phyloP scores from a whole-genome alignment of 2,888 invertebrate species.

The Oscheius myriophilus region DNA sequence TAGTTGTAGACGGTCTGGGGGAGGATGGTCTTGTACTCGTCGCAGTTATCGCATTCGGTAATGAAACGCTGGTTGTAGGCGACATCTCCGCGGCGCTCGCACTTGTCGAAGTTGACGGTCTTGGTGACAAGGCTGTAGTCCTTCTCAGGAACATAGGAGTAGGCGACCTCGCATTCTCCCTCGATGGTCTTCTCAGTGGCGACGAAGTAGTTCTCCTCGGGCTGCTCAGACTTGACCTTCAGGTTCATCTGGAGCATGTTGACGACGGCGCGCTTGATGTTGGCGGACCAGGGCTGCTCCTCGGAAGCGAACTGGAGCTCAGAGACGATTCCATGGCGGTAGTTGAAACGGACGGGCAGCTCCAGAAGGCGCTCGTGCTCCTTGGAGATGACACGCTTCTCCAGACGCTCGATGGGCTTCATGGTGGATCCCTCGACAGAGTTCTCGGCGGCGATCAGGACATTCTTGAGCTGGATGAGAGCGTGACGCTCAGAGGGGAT shows the following conservation, averaged over 20 bases:
- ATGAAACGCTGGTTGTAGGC: conserved; percentile 40
- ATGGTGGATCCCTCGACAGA: conserved; percentile 1
- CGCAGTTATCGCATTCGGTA: conserved; percentile 45
- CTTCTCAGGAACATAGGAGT: conserved; percentile 37
- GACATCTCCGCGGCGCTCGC: conserved; percentile 65
- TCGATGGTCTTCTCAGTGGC: conserved; percentile 34
- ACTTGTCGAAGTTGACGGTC: conserved; percentile 72
- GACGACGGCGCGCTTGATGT: conserved; percentile 65
- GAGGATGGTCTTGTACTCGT: conserved; percentile 37
- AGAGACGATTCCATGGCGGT: conserved; percentile 44
- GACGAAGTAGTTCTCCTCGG: conserved; percentile 38
- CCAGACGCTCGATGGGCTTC: conserved; percentile 37
- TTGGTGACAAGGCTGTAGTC: conserved; percentile 48
- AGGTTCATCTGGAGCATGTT: conserved; percentile 56
- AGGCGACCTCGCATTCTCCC: conserved; percentile 62
- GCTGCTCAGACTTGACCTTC: neutral
- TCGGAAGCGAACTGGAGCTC: conserved; percentile 54
- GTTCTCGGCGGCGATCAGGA: conserved; percentile 29
- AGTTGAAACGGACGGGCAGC: conserved; percentile 46
- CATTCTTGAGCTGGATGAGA: conserved; percentile 38
- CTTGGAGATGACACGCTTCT: conserved; percentile 38
- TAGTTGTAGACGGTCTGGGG: conserved; percentile 49
- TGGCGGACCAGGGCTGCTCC: conserved; percentile 64
- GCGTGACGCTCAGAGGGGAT: conserved; percentile 37
- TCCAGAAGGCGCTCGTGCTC: conserved; percentile 44